Base-by-base conservation (phyloP, 2,888 invertebrate genomes). In the Pollenia griseotomentosa region DNA sequence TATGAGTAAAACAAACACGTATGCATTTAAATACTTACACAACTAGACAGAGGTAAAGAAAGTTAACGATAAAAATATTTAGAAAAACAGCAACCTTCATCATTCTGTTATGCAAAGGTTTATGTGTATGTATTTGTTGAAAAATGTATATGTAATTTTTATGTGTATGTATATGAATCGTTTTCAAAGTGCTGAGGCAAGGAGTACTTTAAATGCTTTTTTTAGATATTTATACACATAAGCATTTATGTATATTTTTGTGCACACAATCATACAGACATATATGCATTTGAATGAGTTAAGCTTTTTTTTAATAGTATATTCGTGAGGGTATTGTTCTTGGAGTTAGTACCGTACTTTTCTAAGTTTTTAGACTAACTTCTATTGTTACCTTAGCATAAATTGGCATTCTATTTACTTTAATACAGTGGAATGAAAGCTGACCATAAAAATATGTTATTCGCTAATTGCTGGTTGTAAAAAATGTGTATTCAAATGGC, bases 381-480 rank as follows among this genome's bases (percentile, higher is more conserved):
- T 33, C 33, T 55, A 63, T 42, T 51, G 63, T 33, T n/a, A n/a
- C 53, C 61, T 42, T 44, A 59, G 51, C 42, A 70, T 53, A 61
- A 63, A 80, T 71, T 80, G 48, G 23, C 59, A 71, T 79, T 40
- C 59, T 48, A 59, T 61, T 55, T 77, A 65, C 19, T 51, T 59
- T 11, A 19, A 12, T 23, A 79, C 68, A 57, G 59, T 70, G 68
- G 46, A n/a, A 44, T n/a, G 0, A 73, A 46, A 66, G 16, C 11
- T 53, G 16, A 33, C 44, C 12, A 53, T 44, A 33, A 33, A 0
- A 33, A 33, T 33, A 33, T 6, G 5, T 33, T 6, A 33, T 6
- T 33, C 6, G 6, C 33, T 33, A 33, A 33, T 33, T 2, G 33
- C 2, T 33, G 33, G 33, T 33, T 33, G 4, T 0, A 33, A 33